phyloP scores from a whole-genome alignment of 2,797 vertebrate species.

The Danio kyathit region DNA sequence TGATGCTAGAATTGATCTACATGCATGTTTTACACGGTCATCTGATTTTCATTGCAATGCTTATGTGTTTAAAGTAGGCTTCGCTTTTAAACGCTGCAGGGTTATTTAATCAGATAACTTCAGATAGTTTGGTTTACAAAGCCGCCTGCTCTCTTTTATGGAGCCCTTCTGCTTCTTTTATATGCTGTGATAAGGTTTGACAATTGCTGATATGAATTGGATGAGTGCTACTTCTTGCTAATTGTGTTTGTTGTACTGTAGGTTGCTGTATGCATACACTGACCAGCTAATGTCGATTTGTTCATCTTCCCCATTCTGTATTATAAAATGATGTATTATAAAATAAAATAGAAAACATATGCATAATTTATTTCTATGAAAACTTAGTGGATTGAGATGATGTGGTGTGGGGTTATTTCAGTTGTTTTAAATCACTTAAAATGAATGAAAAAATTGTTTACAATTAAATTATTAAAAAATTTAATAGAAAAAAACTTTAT shows the following conservation, averaged over 20 bases:
- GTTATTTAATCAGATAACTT: slow-evolving; percentile 15
- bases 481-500: too few relatives aligned
- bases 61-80: background rate
- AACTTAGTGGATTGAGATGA: too few relatives aligned
- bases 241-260: background rate
- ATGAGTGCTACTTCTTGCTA: background rate
- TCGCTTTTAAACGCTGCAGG: slow-evolving; percentile 15
- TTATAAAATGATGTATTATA: too few relatives aligned
- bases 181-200: slow-evolving; percentile 4
- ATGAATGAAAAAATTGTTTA: too few relatives aligned
- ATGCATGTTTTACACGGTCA: slow-evolving; percentile 2
- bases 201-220: background rate
- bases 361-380: too few relatives aligned
- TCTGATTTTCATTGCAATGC: slow-evolving; percentile 15
- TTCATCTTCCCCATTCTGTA: too few relatives aligned
- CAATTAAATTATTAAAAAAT: too few relatives aligned
- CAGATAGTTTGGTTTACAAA: background rate
- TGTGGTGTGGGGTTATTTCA: too few relatives aligned
- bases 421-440: too few relatives aligned
- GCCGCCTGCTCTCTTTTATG: background rate
- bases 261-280: background rate
- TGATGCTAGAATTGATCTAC: slow-evolving; percentile 34
- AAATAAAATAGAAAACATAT: too few relatives aligned
- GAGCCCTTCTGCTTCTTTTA: background rate
- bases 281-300: too few relatives aligned